Evolutionary conservation across 1,140 invertebrate genomes (phyloP).

Genomic region (Drosophila persimilis): DNA sequence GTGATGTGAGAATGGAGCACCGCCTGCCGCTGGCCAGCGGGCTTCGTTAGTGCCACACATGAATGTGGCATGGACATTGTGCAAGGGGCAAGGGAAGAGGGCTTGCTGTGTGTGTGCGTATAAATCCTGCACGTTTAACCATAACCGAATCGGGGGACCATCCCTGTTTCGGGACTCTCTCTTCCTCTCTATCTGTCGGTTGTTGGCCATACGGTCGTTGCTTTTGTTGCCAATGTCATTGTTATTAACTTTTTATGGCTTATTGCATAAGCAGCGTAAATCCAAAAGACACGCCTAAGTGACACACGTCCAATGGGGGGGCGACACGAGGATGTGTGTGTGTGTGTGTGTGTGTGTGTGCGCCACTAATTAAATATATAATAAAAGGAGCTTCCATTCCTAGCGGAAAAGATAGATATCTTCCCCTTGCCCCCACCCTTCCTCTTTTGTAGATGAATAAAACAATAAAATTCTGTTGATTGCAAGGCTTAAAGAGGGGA

Average conservation of each 20-base stretch:
- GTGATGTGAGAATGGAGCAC: slow-evolving; percentile 43
- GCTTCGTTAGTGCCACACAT: slow-evolving; percentile 54
- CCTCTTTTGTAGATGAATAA: too few species aligned
- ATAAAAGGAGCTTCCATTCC: slow-evolving; percentile 10
- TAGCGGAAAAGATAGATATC: too few species aligned
- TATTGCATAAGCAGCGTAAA: slow-evolving; percentile 76
- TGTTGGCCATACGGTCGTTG: slow-evolving; percentile 29
- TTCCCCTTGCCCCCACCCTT: too few species aligned
- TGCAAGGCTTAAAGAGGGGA: too few species aligned
- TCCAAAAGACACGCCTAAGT: slow-evolving; percentile 66
- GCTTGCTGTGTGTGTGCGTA: slow-evolving; percentile 12
- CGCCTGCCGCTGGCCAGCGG: slow-evolving; percentile 33
- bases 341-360: slow-evolving; percentile 10
- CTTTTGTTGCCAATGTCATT: slow-evolving; percentile 67
- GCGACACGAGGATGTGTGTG: background rate
- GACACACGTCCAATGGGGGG: slow-evolving; percentile 39
- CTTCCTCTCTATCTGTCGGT: slow-evolving; percentile 12
- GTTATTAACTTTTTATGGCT: slow-evolving; percentile 81
- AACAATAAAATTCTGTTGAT: too few species aligned
- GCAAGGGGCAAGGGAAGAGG: slow-evolving; percentile 1
- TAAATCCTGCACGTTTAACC: slow-evolving; percentile 76
- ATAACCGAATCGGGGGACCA: slow-evolving; percentile 67
- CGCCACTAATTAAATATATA: slow-evolving; percentile 71
- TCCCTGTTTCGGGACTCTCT: background rate
- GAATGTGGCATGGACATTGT: too few species aligned